Evolutionary conservation across 2,113 vertebrate species (phyloP).

Genomic region (Vanacampus margaritifer): DNA sequence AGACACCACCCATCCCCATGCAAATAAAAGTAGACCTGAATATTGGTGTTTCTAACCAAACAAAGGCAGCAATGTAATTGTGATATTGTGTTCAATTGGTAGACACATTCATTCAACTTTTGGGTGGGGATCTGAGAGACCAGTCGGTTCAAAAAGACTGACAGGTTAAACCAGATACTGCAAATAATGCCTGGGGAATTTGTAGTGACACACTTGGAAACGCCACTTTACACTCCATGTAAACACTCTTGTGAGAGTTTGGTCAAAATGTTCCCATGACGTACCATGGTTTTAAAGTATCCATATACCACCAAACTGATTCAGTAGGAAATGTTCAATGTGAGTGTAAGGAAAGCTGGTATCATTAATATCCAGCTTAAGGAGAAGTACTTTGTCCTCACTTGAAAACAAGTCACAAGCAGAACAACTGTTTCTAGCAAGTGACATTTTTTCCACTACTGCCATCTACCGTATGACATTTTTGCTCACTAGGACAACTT

Average conservation of each 20-base stretch:
- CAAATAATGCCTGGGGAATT: slow-evolving; percentile 33
- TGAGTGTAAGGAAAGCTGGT: not conserved
- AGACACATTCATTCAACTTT: slow-evolving; percentile 4
- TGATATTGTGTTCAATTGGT: not conserved
- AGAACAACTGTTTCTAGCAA: not conserved
- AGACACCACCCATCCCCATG: not conserved
- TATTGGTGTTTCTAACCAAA: not conserved
- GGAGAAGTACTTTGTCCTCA: not conserved
- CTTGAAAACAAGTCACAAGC: not conserved
- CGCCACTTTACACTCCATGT: not conserved
- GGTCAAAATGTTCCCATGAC: not conserved
- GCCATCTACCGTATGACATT: too few species aligned
- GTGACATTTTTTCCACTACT: too few species aligned
- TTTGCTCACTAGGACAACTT: too few species aligned
- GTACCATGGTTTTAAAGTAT: not conserved
- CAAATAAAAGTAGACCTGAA: not conserved
- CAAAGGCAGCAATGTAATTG: not conserved
- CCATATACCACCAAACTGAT: not conserved
- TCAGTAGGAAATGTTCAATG: not conserved
- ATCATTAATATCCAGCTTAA: not conserved
- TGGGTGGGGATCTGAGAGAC: slow-evolving; percentile 50
- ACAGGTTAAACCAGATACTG: slow-evolving; percentile 56
- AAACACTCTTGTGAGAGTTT: not conserved
- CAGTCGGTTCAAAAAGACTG: slow-evolving; percentile 43
- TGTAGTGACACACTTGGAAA: not conserved